A percentile compares a stretch with the other conserved stretches of the same genome.
Conservation (phyloP, 2,797 vertebrate genomes). For the Monodelphis domestica region DNA sequence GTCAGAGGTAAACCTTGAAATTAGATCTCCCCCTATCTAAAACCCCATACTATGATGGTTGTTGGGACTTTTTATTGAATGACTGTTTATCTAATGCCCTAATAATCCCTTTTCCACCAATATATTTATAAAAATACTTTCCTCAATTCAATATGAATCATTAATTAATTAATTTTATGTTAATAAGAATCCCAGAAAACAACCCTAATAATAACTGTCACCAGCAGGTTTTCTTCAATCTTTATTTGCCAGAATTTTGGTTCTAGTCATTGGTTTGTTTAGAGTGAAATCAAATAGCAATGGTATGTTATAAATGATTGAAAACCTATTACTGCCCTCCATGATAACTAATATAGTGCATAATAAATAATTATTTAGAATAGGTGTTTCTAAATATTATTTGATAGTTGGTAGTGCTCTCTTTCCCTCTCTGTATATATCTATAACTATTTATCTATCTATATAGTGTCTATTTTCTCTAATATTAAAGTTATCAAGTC, state of each 20-base stretch:
- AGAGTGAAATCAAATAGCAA: background rate
- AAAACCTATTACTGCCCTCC: background rate
- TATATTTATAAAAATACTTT: background rate
- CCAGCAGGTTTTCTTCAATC: background rate
- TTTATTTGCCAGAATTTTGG: background rate
- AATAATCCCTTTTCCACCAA: background rate
- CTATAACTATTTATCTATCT: background rate
- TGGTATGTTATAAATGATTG: background rate
- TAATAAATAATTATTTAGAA: too few species aligned
- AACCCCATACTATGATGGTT: background rate
- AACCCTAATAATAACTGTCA: background rate
- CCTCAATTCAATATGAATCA: background rate
- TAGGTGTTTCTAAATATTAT: too few species aligned
- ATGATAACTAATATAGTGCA: background rate
- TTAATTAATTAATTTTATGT: background rate
- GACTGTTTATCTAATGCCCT: background rate
- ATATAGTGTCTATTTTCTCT: background rate
- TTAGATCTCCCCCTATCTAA: background rate
- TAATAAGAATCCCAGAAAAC: background rate
- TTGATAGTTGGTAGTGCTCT: too few species aligned
- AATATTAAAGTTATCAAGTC: background rate
- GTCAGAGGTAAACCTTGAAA: background rate
- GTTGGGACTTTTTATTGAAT: background rate
- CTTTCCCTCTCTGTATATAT: too few species aligned
- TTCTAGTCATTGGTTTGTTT: background rate